A percentile compares a stretch with the other conserved stretches of the same genome.
Evolutionary conservation across 2,888 invertebrate genomes (phyloP).

Genomic region (Muschampia plurimacula): DNA sequence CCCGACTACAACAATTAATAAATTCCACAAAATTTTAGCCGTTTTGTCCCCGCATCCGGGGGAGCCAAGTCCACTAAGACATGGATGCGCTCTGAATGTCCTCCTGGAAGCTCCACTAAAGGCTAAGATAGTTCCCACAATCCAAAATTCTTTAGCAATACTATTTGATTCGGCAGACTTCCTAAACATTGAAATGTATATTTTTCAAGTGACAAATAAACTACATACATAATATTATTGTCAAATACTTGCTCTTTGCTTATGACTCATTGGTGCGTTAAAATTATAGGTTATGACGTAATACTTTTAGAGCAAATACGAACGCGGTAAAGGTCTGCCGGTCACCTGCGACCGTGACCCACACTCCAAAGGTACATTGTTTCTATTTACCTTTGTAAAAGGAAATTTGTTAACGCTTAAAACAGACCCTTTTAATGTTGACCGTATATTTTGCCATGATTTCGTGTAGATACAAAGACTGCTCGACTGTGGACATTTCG

Average conservation of each 20-base stretch:
- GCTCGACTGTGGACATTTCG: too few species aligned
- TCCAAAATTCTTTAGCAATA: too few species aligned
- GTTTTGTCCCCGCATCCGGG: too few species aligned
- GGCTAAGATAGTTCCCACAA: too few species aligned
- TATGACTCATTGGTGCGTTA: not conserved
- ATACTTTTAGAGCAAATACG: not conserved
- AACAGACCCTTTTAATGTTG: not conserved
- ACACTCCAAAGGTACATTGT: not conserved
- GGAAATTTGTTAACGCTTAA: not conserved
- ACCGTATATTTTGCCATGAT: not conserved
- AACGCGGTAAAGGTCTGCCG: not conserved
- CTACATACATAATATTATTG: not conserved
- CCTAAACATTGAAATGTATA: too few species aligned
- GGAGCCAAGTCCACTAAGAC: too few species aligned
- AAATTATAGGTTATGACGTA: slow-evolving; percentile 1
- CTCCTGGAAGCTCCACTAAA: too few species aligned
- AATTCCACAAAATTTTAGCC: too few species aligned
- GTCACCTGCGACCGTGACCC: slow-evolving; percentile 3
- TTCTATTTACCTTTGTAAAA: slow-evolving; percentile 2
- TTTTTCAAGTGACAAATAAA: too few species aligned
- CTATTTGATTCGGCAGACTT: too few species aligned
- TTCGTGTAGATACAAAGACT: not conserved
- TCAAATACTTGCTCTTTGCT: not conserved
- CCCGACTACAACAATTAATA: too few species aligned
- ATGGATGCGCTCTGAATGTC: too few species aligned